Evolutionary conservation across 2,888 invertebrate genomes (phyloP), one percentile per base, ranked within the genome.

Genomic region (Lepidocyrtoides sp.): DNA sequence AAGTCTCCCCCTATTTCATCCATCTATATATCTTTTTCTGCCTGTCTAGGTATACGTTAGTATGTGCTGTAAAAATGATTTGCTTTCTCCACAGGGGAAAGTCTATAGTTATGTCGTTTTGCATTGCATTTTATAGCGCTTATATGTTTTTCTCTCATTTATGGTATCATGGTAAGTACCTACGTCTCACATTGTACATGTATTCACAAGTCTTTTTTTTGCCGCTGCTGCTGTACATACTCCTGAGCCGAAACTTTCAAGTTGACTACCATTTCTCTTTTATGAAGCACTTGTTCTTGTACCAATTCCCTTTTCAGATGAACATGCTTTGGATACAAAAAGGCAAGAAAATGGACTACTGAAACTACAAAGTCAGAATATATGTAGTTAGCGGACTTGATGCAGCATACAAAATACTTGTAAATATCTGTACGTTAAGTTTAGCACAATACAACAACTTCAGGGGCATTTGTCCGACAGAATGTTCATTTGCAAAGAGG

Each of bases 81-180:
- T 88, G 88, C 88, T 88, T 66, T 88, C 81, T 81, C 88, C 88
- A 81, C 36, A 60, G 88, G 88, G 81, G 88, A 88, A 88, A 88
- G 81, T 69, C 51, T 79, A 17, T 44, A 12, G 44, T 12, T 0
- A n/a, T 69, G 44, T 26, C n/a, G n/a, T 77, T 48, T 81, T 86
- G 57, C 75, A 48, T 32, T 75, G 48, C 44, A 60, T 26, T n/a
- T n/a, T n/a, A n/a, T n/a, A n/a, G n/a, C n/a, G n/a, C n/a, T 69
- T 77, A 44, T 48, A 63, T 14, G 7, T 72, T 51, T 66, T 12
- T 69, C 48, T 69, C 26, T 29, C 84, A 51, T 29, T 32, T 17
- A 60, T 14, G 23, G 51, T 51, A 17, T 23, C 48, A 10, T 17
- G 10, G 41, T 41, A n/a, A 26, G 63, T 32, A 66, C 14, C n/a